Conservation (phyloP, 1,140 invertebrate species). For the Meteorus sp. region DNA sequence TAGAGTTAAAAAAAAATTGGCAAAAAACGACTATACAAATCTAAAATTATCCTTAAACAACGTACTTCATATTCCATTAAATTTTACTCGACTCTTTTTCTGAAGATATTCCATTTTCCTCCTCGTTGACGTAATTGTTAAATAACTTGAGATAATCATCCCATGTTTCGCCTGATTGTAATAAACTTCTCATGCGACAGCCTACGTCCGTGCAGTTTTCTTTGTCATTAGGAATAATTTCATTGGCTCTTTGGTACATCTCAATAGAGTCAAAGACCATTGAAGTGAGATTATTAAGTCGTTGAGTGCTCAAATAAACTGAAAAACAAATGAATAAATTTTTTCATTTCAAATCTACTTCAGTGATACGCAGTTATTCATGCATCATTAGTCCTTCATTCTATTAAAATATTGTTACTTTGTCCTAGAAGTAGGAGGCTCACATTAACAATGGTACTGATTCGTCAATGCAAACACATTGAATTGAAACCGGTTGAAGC, state of each 20-base stretch:
- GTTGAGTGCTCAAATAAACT: conserved; percentile 27
- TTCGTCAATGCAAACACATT: conserved; percentile 8
- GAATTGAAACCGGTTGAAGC: background rate
- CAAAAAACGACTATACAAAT: too few species aligned
- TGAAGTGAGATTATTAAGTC: conserved; percentile 36
- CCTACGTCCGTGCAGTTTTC: conserved; percentile 31
- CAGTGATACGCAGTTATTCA: too few species aligned
- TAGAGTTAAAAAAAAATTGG: background rate
- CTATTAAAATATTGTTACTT: background rate
- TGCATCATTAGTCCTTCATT: too few species aligned
- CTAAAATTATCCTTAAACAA: background rate
- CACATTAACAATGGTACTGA: background rate
- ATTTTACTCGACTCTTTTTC: too few species aligned
- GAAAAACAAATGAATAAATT: conserved; percentile 22
- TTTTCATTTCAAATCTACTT: too few species aligned
- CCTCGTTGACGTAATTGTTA: background rate
- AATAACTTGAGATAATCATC: conserved; percentile 31
- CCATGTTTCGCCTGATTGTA: conserved; percentile 35
- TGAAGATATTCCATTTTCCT: background rate
- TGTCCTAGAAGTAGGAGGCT: background rate
- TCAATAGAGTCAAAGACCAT: conserved; percentile 38
- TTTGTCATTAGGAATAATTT: background rate
- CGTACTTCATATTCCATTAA: too few species aligned
- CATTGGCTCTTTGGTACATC: conserved; percentile 33
- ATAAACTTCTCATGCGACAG: conserved; percentile 34